Conservation (phyloP, 1,140 invertebrate species). For the Venustaconcha ellipsiformis region DNA sequence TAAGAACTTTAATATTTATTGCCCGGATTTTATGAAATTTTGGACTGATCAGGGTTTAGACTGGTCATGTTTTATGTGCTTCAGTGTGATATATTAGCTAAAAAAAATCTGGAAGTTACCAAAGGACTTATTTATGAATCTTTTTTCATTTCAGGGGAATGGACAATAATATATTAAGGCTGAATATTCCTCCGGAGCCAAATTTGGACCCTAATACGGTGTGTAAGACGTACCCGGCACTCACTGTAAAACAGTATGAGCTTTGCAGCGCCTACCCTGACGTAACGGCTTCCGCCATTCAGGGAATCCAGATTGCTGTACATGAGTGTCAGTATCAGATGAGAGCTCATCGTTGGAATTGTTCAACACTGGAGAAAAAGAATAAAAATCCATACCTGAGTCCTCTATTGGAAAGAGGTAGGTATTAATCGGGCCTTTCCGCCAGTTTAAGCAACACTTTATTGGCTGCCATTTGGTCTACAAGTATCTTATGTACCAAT, state of each 20-base stretch:
- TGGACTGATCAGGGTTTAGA: too few relatives aligned
- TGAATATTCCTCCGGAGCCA: conserved; percentile 60
- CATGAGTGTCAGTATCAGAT: conserved; percentile 72
- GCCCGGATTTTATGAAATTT: too few relatives aligned
- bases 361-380: conserved; percentile 72
- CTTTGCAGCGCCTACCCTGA: conserved; percentile 87
- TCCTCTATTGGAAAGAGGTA: conserved; percentile 81
- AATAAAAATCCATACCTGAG: conserved; percentile 81
- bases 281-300: conserved; percentile 87
- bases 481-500: too few relatives aligned
- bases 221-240: conserved; percentile 74
- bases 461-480: too few relatives aligned
- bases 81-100: too few relatives aligned
- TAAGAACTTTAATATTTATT: too few relatives aligned
- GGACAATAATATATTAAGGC: conserved; percentile 59
- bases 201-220: conserved; percentile 62
- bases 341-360: conserved; percentile 65
- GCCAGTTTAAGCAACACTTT: too few relatives aligned
- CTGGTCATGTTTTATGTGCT: too few relatives aligned
- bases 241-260: conserved; percentile 83
- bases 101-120: too few relatives aligned
- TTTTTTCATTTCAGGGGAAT: conserved; percentile 43
- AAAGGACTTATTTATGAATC: not conserved
- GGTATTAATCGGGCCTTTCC: not conserved
- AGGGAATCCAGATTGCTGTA: conserved; percentile 86